Conservation (phyloP, 1,140 invertebrate genomes). For the Leptinotarsa undecemlineata region DNA sequence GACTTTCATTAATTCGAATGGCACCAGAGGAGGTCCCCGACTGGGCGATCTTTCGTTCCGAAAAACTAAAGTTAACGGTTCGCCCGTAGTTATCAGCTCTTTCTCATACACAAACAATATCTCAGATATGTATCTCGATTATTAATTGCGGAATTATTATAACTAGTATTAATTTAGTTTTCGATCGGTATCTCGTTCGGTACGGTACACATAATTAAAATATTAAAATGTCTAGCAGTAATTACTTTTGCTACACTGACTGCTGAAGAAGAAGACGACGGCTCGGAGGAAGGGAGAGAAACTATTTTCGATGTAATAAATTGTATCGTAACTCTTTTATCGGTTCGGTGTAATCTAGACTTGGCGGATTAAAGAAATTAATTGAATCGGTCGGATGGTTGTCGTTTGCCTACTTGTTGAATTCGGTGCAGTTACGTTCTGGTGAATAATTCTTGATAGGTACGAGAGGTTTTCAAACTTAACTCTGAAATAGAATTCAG, state of each 20-base stretch:
- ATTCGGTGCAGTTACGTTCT: not conserved
- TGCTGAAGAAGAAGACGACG: not conserved
- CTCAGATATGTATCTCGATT: slow-evolving; percentile 37
- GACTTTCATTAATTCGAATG: slow-evolving; percentile 8
- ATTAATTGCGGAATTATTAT: slow-evolving; percentile 40
- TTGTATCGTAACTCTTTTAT: slow-evolving; percentile 19
- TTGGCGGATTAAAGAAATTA: slow-evolving; percentile 5
- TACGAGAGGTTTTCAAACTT: too few relatives aligned
- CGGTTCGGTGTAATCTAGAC: slow-evolving; percentile 13
- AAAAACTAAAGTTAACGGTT: slow-evolving; percentile 14
- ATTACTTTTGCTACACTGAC: slow-evolving; percentile 16
- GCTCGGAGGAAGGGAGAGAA: not conserved
- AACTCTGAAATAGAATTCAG: too few relatives aligned
- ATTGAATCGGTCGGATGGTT: slow-evolving; percentile 1
- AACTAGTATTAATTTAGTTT: slow-evolving; percentile 37
- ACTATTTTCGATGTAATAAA: slow-evolving; percentile 7
- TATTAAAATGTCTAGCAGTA: slow-evolving; percentile 35
- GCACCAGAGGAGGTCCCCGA: slow-evolving; percentile 15
- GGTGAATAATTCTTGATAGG: too few relatives aligned
- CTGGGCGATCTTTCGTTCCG: not conserved
- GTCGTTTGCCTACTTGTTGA: not conserved
- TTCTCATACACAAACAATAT: slow-evolving; percentile 18
- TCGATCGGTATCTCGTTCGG: slow-evolving; percentile 33
- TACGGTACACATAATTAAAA: slow-evolving; percentile 36
- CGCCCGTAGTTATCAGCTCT: slow-evolving; percentile 3